Percentiles rank a stretch among this genome's conserved stretches.
phyloP scores from a whole-genome alignment of 2,113 vertebrate species.

The Neolamprologus cancellatus region DNA sequence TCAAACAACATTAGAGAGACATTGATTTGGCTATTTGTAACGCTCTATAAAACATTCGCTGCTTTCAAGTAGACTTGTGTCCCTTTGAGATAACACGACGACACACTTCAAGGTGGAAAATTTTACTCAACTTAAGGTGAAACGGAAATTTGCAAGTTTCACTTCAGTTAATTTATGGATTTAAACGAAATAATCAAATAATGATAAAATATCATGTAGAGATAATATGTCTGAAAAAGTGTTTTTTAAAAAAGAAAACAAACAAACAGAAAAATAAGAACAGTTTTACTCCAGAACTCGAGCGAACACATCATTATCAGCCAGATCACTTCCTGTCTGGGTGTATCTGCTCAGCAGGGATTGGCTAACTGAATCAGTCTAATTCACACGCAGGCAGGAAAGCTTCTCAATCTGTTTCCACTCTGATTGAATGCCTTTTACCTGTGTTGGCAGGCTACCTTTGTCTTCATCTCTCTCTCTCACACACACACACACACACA shows the following conservation, averaged over 20 bases:
- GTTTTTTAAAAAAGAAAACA: neutral
- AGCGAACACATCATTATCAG: neutral
- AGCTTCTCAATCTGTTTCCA: conserved; percentile 1
- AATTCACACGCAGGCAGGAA: conserved; percentile 11
- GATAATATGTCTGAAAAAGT: neutral
- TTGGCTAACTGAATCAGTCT: neutral
- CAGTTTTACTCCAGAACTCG: neutral
- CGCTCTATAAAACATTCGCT: conserved; percentile 32
- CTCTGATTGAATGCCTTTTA: conserved; percentile 11
- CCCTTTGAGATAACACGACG: neutral
- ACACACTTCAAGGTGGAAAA: neutral
- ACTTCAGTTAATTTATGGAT: neutral
- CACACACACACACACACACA: neutral
- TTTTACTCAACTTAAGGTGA: neutral
- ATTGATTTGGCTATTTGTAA: conserved; percentile 50
- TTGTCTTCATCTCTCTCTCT: neutral
- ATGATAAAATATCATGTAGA: neutral
- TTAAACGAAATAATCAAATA: neutral
- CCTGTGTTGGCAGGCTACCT: neutral
- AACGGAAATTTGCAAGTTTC: neutral
- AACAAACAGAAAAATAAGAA: neutral
- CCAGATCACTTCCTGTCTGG: neutral
- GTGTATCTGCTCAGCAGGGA: neutral
- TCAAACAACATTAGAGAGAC: conserved; percentile 3
- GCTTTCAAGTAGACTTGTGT: neutral